Base-by-base conservation (phyloP, 2,888 invertebrate species). In the Cantharis flavilabris region DNA sequence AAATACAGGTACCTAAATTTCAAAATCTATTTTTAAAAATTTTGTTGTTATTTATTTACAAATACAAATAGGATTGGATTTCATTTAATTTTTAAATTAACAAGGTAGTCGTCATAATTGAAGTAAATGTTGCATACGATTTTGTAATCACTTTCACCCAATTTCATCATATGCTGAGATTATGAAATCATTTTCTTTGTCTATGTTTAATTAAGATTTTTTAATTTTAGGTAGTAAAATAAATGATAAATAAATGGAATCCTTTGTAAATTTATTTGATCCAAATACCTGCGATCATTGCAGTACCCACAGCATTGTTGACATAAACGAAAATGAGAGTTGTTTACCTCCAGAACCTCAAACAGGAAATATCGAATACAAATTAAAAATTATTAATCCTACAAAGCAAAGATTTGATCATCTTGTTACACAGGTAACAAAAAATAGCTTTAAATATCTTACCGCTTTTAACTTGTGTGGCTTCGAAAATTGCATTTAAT, bases 321-420 rank as follows among this genome's bases (percentile, higher is more conserved):
- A 90, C 78, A 87, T 90, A 76, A 90, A 90, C 75, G 90, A 91
- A 80, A 90, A 90, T 26, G 23, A 67, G 13, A 20, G 18, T 80
- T 91, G 92, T 28, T 89, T 97, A 49, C 97, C 97, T 0, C 97
- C 97, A 0, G 97, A 98, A 87, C 96, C 97, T 0, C 95, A 98
- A 86, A 93, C 97, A 84, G 98, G 98, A 9, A 98, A 98, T 87
- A 93, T 98, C 30, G 98, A 98, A 89, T 98, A 98, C 88, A 98
- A 99, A 89, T 88, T 99, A 76, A 98, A 98, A 85, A 90, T 99
- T 75, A 95, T 98, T 9, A 96, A 95, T 87, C 97, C 98, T 0
- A 95, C 97, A 20, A 94, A 95, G 86, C 94, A 95, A 83, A 91
- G 99, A 78, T 95, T 98, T 85, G 97, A 99, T 88, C 99, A 99